Conservation (phyloP, 2,113 vertebrate genomes). For the Rafetus swinhoei region DNA sequence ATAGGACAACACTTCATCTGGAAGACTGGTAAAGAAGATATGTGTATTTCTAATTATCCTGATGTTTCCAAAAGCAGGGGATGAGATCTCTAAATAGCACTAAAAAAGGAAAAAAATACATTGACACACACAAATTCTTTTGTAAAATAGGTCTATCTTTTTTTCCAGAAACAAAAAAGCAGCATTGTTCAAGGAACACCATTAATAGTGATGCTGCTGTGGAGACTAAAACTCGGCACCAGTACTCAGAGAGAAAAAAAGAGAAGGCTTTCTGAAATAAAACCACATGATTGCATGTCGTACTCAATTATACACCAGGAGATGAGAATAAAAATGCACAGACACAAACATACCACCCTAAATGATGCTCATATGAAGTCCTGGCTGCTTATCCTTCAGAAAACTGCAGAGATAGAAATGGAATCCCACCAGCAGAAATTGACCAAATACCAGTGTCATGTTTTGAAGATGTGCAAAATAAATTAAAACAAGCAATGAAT, state of each 20-base stretch:
- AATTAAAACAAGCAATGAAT: neutral
- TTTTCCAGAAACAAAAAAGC: neutral
- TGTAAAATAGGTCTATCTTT: neutral
- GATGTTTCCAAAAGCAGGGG: neutral
- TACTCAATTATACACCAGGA: accelerated
- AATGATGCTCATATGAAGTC: neutral
- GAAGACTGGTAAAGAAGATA: neutral
- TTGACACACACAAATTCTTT: neutral
- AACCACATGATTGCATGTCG: neutral
- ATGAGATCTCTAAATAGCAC: neutral
- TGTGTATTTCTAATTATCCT: neutral
- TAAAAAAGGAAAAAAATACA: neutral
- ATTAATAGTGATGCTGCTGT: neutral
- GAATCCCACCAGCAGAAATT: neutral
- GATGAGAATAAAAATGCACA: neutral
- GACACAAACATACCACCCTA: neutral
- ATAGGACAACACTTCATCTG: neutral
- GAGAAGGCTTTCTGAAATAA: neutral
- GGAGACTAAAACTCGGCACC: neutral
- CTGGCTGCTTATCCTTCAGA: neutral
- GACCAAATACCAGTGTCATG: accelerated
- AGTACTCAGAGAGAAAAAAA: neutral
- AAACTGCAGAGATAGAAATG: neutral
- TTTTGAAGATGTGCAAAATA: neutral
- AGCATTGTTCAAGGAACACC: neutral